A percentile compares a stretch with the other conserved stretches of the same genome.
Conservation (phyloP, 2,888 invertebrate genomes). For the Liodrosophila aerea region DNA sequence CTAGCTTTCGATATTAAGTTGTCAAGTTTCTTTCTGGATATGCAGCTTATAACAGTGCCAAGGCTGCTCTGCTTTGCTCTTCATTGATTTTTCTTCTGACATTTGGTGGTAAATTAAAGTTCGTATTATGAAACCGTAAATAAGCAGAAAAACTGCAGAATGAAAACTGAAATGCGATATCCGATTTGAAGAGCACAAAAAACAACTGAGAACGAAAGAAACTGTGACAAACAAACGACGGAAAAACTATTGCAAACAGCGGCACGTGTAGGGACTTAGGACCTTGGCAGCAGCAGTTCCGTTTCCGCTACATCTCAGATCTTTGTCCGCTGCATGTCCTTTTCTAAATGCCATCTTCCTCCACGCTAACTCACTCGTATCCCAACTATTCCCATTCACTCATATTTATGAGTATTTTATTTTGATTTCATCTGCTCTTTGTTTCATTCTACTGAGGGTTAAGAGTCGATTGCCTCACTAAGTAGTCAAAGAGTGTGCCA, state of each 20-base stretch:
- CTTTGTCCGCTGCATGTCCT: conserved; percentile 35
- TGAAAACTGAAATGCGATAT: conserved; percentile 53
- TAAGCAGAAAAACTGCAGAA: conserved; percentile 27
- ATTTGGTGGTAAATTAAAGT: conserved; percentile 21
- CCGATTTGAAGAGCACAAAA: conserved; percentile 30
- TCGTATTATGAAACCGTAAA: conserved; percentile 23
- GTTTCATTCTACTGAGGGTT: conserved; percentile 2
- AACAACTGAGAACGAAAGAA: conserved; percentile 17
- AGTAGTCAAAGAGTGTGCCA: conserved; percentile 7
- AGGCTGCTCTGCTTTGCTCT: conserved; percentile 7
- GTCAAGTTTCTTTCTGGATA: conserved; percentile 47
- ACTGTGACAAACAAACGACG: conserved; percentile 43
- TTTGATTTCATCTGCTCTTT: conserved; percentile 55
- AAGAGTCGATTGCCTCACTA: conserved; percentile 19
- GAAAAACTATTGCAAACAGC: conserved; percentile 21
- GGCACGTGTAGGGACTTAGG: conserved; percentile 66
- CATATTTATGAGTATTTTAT: conserved; percentile 62
- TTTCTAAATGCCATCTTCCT: background rate
- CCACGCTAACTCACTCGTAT: background rate
- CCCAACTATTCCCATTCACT: conserved; percentile 36
- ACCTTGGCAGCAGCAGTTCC: conserved; percentile 32
- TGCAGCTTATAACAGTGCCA: conserved; percentile 27
- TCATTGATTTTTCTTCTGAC: conserved; percentile 18
- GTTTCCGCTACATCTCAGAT: conserved; percentile 27
- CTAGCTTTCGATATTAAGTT: conserved; percentile 58